These are phyloP conservation scores for Nomada fabriciana DNA, from an alignment of 2,888 invertebrate genomes.

Conservation along the genomic window DNA sequence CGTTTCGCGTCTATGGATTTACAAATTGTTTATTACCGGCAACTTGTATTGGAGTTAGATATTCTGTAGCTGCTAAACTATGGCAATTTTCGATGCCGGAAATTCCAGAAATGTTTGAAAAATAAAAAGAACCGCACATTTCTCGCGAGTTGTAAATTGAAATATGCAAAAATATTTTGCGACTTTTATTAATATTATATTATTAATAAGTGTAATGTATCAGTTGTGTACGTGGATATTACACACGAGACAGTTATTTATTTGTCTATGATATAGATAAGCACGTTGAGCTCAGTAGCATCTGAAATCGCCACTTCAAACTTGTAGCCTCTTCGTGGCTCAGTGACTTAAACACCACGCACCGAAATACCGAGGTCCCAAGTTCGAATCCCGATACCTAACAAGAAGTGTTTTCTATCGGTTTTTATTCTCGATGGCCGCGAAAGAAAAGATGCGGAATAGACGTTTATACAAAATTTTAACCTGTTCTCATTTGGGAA, in stretches of 20 bases:
- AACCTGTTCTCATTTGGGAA: constrained; percentile 75
- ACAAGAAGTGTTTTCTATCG: background rate
- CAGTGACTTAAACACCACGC: background rate
- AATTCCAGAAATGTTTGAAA: background rate
- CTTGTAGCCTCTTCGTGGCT: constrained; percentile 18
- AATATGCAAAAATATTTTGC: too few species aligned
- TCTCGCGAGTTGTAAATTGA: too few species aligned
- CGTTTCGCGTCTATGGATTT: background rate
- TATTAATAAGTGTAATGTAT: too few species aligned
- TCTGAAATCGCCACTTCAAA: background rate
- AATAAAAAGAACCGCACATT: too few species aligned
- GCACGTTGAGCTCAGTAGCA: too few species aligned
- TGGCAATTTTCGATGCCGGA: accelerated
- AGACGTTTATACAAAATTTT: background rate
- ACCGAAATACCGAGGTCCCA: constrained; percentile 14
- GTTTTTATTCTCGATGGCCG: constrained; percentile 3
- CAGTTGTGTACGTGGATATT: too few species aligned
- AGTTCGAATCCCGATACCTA: constrained; percentile 60
- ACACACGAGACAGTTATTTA: background rate
- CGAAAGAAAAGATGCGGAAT: too few species aligned
- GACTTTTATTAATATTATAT: background rate
- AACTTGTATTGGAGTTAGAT: background rate
- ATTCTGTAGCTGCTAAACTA: too few species aligned
- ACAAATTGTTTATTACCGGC: background rate
- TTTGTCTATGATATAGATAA: background rate